phyloP scores from a whole-genome alignment of 2,113 vertebrate genomes.

The Cryptotis parvus region DNA sequence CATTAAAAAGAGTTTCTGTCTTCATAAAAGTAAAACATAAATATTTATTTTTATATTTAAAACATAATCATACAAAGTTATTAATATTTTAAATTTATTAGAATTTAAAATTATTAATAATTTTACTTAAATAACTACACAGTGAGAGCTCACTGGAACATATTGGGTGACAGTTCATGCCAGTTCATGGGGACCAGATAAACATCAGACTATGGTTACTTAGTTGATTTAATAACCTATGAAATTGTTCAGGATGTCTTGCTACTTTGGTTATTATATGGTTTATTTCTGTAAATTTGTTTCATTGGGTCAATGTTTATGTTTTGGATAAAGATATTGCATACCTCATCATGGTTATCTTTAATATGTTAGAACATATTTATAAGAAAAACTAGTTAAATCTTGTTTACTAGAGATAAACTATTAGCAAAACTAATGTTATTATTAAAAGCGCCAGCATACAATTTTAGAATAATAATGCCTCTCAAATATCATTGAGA shows the following conservation, averaged over 20 bases:
- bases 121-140: not conserved
- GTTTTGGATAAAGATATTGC: not conserved
- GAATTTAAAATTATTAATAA: not conserved
- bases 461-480: not conserved
- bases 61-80: not conserved
- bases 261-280: not conserved
- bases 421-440: not conserved
- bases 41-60: not conserved
- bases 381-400: conserved; percentile 16
- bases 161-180: not conserved
- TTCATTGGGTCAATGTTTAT: conserved; percentile 9
- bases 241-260: not conserved
- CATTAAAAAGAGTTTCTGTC: conserved; percentile 9
- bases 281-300: conserved; percentile 2
- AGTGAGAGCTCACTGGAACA: not conserved
- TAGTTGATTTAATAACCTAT: not conserved
- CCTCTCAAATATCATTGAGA: not conserved
- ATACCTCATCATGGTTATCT: not conserved
- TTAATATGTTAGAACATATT: conserved; percentile 30
- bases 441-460: not conserved
- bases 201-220: not conserved
- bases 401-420: not conserved
- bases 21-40: conserved; percentile 2
- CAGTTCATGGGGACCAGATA: not conserved
- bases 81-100: too few species aligned